A percentile compares a stretch with the other conserved stretches of the same genome.
Conservation (phyloP, 2,797 vertebrate genomes). For the Intellagama lesueurii region DNA sequence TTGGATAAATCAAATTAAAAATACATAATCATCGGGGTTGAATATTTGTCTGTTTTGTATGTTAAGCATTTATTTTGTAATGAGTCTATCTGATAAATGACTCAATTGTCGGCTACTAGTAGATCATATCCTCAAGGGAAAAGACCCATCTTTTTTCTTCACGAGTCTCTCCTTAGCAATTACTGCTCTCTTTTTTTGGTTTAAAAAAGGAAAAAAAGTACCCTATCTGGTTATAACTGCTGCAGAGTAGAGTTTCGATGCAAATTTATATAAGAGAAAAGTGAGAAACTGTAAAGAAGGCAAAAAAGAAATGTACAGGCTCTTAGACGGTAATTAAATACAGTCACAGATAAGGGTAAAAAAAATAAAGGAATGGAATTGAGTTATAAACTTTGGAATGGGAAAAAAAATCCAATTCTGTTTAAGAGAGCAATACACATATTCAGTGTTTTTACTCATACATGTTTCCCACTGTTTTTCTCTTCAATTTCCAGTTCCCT, state of each 20-base stretch:
- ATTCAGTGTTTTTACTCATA: background rate
- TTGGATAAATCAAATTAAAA: no score
- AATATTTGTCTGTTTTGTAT: background rate
- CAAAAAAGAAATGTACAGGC: background rate
- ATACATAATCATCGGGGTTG: no score
- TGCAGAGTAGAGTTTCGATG: background rate
- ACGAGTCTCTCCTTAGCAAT: no score
- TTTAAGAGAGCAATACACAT: background rate
- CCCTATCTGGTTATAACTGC: no score
- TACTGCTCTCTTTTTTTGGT: no score
- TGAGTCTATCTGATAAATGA: background rate
- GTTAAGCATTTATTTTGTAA: background rate
- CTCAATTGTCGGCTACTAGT: no score
- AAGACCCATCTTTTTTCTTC: fast-evolving
- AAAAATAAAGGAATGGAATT: background rate
- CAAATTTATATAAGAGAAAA: background rate
- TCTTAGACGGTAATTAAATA: no score
- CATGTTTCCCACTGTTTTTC: background rate
- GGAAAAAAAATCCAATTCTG: background rate
- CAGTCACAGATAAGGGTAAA: no score
- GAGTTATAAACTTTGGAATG: background rate
- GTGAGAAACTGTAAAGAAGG: background rate
- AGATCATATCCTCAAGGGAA: no score
- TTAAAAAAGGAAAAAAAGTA: background rate
- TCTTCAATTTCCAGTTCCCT: background rate